Base-by-base conservation (phyloP, 2,113 vertebrate genomes). In the Platysternon megacephalum region DNA sequence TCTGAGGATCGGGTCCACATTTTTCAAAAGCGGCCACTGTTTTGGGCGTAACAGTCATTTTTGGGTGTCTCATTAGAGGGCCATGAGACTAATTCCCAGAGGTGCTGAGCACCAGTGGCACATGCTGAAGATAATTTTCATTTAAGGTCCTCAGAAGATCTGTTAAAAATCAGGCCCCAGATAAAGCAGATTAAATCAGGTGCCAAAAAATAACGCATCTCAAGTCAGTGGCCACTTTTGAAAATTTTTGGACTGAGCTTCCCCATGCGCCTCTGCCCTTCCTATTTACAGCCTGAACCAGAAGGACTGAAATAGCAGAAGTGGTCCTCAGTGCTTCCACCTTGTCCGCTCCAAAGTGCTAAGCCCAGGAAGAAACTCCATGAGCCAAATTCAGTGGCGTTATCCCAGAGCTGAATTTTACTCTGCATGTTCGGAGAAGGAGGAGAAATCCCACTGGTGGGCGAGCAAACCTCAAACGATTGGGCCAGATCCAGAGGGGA, bases 341-440 rank as follows among this genome's bases (percentile, higher is more conserved):
- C 65, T 21, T 72, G 65, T 39, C n/a, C 4, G 8, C 78, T 93
- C 58, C 80, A 44, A 55, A 10, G 5, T 0, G 0, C 32, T 72
- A 26, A 79, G 16, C 52, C 52, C 56, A 42, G 46, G 22, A 85
- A 96, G 96, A 96, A 95, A 91, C 88, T 87, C 86, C 3, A 0
- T 4, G 3, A 1, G 80, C 85, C 93, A 87, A 95, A 96, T 1
- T 72, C 35, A 78, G 93, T 21, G 65, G 65, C 10, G n/a, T 72
- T 72, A 21, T 19, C 19, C n/a, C 17, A 72, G 3, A 0, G 0
- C 29, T 72, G 53, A 80, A 89, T 87, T 94, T 91, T 87, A 86
- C 51, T 91, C 82, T 0, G 0, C 22, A 58, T 52, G 56, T 0
- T 0, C 53, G 82, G 79, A 0, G 6, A 58, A 61, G 87, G 80